These are phyloP conservation scores for Paracyclopina nana DNA, from an alignment of 1,140 invertebrate species.

Conservation along the genomic window DNA sequence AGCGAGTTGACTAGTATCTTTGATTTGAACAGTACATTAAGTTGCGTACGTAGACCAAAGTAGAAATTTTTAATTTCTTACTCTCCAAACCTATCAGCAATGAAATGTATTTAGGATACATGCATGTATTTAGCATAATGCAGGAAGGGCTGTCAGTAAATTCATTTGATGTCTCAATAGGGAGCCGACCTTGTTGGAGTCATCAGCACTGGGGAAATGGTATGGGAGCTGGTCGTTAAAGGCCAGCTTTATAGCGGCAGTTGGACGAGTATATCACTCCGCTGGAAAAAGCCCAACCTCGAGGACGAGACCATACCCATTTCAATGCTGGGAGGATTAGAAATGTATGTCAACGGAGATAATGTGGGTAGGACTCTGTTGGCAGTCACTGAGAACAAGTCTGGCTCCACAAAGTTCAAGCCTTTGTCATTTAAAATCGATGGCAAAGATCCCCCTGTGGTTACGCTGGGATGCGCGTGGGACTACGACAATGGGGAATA, in stretches of 20 bases:
- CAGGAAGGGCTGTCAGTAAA: no score
- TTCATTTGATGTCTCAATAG: slow-evolving; percentile 3
- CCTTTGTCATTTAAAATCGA: not conserved
- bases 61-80: no score
- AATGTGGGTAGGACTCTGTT: slow-evolving; percentile 1
- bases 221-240: slow-evolving; percentile 2
- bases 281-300: not conserved
- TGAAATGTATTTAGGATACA: no score
- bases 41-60: no score
- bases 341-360: slow-evolving; percentile 10
- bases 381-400: slow-evolving; percentile 6
- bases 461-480: slow-evolving; percentile 11
- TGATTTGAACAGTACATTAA: no score
- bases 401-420: not conserved
- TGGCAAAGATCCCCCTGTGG: not conserved
- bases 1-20: no score
- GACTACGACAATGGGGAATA: slow-evolving; percentile 1
- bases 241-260: slow-evolving; percentile 12
- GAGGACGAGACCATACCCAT: not conserved
- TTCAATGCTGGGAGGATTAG: slow-evolving; percentile 8
- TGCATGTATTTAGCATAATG: no score
- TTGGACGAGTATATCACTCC: slow-evolving; percentile 12
- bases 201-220: slow-evolving; percentile 7
- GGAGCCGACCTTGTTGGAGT: slow-evolving; percentile 4
- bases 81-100: no score